phyloP scores from a whole-genome alignment of 2,797 vertebrate species.

The Synanceia verrucosa region DNA sequence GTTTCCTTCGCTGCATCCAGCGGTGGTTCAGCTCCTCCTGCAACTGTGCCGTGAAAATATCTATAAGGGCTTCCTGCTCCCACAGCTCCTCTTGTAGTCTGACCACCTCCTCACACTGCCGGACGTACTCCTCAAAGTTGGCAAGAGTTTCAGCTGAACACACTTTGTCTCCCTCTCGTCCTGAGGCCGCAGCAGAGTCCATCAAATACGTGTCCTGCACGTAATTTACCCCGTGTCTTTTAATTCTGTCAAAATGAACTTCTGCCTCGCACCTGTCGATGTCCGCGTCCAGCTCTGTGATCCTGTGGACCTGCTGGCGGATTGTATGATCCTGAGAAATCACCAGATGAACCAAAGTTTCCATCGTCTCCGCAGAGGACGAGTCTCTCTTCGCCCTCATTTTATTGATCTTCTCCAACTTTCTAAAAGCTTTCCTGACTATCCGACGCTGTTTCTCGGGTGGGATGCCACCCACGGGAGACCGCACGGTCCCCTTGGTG shows the following conservation, averaged over 20 bases:
- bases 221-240: constrained; percentile 91
- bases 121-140: constrained; percentile 84
- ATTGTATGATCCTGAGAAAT: constrained; percentile 96
- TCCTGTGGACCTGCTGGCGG: constrained; percentile 92
- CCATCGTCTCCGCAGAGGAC: constrained; percentile 86
- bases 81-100: constrained; percentile 86
- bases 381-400: constrained; percentile 80
- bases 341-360: constrained; percentile 93
- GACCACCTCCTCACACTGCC: constrained; percentile 84
- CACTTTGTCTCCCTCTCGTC: constrained; percentile 13
- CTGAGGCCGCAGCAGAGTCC: constrained; percentile 57
- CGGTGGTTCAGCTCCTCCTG: constrained; percentile 92
- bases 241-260: constrained; percentile 90
- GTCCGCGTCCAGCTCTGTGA: constrained; percentile 90
- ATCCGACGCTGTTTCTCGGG: constrained; percentile 92
- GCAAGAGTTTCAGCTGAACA: constrained; percentile 47
- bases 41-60: constrained; percentile 85
- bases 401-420: constrained; percentile 92
- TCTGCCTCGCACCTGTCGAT: constrained; percentile 91
- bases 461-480: constrained; percentile 73
- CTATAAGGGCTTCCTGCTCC: constrained; percentile 87
- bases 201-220: constrained; percentile 94
- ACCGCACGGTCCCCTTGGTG: constrained; percentile 60
- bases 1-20: constrained; percentile 90
- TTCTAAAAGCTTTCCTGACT: constrained; percentile 95